Evolutionary conservation across 2,113 vertebrate genomes (phyloP), one percentile per base, ranked within the genome.

Genomic region (Proterorhinus semilunaris): DNA sequence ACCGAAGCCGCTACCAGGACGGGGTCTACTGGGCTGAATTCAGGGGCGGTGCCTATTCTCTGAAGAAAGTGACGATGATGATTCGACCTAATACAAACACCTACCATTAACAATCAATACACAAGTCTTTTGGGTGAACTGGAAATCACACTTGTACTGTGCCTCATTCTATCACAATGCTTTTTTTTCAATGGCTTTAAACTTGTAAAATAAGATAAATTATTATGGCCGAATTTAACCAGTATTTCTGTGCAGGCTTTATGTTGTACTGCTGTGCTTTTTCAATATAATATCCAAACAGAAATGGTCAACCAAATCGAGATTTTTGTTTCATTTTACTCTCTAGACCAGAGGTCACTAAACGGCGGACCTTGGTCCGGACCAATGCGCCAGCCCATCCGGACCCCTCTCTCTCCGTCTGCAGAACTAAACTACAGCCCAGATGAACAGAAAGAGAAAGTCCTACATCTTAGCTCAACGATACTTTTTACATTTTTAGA

Each of bases 61-160:
- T 98, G 15, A 97, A 95, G 89, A 96, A 94, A 85, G 96, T 98
- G 61, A 93, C 95, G 66, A 98, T 98, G 96, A 97, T 98, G 96
- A 96, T 98, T 83, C 90, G 94, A 67, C 95, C 95, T 42, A 96
- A 94, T 42, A 94, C 94, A 15, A 96, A 96, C 87, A 96, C 94
- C 11, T 96, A 95, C 87, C 95, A 96, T 73, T 97, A 88, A 79
- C 17, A 61, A 15, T 16, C 8, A 55, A 10, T 21, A 55, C 52
- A 21, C 51, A 53, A n/a, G 10, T 55, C 9, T 21, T 21, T 11
- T 21, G 53, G 8, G 4, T 55, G 53, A 21, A 27, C 9, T 21
- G 53, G 27, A 42, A 58, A 42, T 55, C 21, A 58, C 55, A 58
- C 11, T 10, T 17, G 16, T 53, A 47, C 46, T 47, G 15, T 54